Evolutionary conservation across 1,140 invertebrate species (phyloP), one percentile per base, ranked within the genome.

Genomic region (Drosophila orena): DNA sequence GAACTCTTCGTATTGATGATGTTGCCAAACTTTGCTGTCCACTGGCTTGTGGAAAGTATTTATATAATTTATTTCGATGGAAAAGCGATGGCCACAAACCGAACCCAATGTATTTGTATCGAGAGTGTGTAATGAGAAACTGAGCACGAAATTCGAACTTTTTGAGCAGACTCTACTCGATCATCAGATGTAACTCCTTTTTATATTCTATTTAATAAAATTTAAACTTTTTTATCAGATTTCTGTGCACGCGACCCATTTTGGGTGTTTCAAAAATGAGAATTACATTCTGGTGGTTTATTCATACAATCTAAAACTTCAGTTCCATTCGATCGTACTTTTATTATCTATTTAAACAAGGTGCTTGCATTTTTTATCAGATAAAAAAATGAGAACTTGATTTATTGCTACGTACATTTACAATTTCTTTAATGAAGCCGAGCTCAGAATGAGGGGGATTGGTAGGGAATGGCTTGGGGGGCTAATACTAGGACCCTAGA

Each of bases 181-280:
- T 88, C 79, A 68, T 88, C 81, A 88, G 50, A 77, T 46, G 56
- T 20, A 77, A 80, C 58, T 56, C 77, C 54, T 76, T 76, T 86
- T 89, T 86, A 86, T 88, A 88, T 79, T 83, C 83, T 86, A 86
- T 89, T 89, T 83, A 88, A 88, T 88, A 88, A 89, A 88, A 83
- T 88, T 83, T 83, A 88, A 83, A 88, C 70, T 88, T 88, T 88
- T 86, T 88, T 88, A 86, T 83, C 81, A 79, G 77, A 83, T 75
- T 42, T 43, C 22, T 58, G 15, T 34, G 47, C 7, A 8, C 10
- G 20, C 15, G 14, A 4, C 14, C 7, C 12, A 11, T 8, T 14
- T n/a, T 22, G 35, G 34, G 2, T 8, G 3, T 47, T 24, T 35
- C 24, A 4, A 24, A 24, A 24, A 24, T 4, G 24, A 4, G 0